These are phyloP conservation scores for Pyxicephalus adspersus DNA, from an alignment of 2,113 vertebrate species.

Conservation along the genomic window DNA sequence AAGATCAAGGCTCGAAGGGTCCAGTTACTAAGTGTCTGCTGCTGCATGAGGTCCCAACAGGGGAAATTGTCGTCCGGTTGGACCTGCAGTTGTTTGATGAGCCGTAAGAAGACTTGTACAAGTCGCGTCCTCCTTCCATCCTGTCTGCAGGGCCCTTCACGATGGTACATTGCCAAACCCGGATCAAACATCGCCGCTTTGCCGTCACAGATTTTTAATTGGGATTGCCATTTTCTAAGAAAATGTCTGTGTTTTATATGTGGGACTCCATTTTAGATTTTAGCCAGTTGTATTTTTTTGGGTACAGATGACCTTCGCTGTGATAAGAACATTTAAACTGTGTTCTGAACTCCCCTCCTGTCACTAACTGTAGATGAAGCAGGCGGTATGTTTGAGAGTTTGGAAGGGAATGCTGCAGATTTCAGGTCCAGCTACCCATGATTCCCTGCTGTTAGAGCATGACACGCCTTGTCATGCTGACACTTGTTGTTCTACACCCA, in stretches of 20 bases:
- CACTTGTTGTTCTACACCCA: neutral
- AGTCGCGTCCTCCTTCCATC: neutral
- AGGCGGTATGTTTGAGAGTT: constrained; percentile 29
- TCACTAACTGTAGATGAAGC: constrained; percentile 34
- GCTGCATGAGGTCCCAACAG: constrained; percentile 96
- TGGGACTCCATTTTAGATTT: constrained; percentile 60
- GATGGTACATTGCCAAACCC: constrained; percentile 61
- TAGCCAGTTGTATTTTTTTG: constrained; percentile 52
- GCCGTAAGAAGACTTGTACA: constrained; percentile 70
- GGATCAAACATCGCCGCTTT: constrained; percentile 65
- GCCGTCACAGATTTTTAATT: constrained; percentile 71
- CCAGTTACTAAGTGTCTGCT: constrained; percentile 96
- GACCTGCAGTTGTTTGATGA: constrained; percentile 97
- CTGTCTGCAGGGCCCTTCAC: neutral
- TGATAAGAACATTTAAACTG: constrained; percentile 56
- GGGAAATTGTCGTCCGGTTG: constrained; percentile 94
- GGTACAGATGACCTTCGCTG: constrained; percentile 53
- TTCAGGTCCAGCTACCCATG: neutral
- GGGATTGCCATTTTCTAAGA: constrained; percentile 61
- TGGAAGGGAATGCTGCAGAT: neutral
- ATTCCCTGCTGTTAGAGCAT: no score
- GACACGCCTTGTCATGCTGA: neutral
- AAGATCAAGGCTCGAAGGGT: constrained; percentile 97
- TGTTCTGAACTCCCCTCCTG: constrained; percentile 47
- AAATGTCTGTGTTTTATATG: constrained; percentile 58